Base-by-base conservation (phyloP, 2,113 vertebrate genomes). In the Tauraco erythrolophus region DNA sequence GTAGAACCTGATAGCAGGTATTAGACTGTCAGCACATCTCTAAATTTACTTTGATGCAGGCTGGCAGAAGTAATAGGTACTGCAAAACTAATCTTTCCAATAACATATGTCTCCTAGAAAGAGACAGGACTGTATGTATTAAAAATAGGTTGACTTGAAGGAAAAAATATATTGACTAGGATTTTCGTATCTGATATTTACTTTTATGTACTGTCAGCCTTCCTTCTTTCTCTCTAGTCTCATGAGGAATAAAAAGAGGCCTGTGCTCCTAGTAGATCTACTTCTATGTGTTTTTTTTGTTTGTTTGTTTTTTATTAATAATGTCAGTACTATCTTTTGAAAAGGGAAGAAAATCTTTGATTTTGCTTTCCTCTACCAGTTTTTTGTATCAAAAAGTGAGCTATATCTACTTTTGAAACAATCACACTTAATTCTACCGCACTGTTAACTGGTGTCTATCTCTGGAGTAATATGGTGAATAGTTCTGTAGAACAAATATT, bases 11-110 rank as follows among this genome's bases (percentile, higher is more conserved):
- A 97, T 97, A 97, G 69, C 83, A 96, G 92, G 89, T 97, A 97
- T 97, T 97, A 97, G 93, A 95, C 94, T 97, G 96, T 97, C 95
- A 97, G 92, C 92, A 95, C 89, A 95, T 96, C 97, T 97, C 96
- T 95, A 97, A 96, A 97, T 97, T 95, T 97, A 95, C 96, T 97
- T 97, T 95, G 96, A 98, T 97, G 91, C 94, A 92, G 80, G 48
- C 91, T 98, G 93, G 91, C 95, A 97, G 93, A 85, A 92, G 97
- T 93, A 98, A 91, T 95, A 95, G 96, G 91, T 89, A 92, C 91
- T 89, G 96, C 72, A 97, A 97, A 98, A 97, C 89, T 98, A 97
- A 97, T 98, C 94, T 97, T 95, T 96, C 89, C 94, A 95, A 81
- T 97, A 97, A 97, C 97, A 97, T 80, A 92, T 96, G 95, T 97